Conservation (phyloP, 2,888 invertebrate genomes). For the Papilio protenor region DNA sequence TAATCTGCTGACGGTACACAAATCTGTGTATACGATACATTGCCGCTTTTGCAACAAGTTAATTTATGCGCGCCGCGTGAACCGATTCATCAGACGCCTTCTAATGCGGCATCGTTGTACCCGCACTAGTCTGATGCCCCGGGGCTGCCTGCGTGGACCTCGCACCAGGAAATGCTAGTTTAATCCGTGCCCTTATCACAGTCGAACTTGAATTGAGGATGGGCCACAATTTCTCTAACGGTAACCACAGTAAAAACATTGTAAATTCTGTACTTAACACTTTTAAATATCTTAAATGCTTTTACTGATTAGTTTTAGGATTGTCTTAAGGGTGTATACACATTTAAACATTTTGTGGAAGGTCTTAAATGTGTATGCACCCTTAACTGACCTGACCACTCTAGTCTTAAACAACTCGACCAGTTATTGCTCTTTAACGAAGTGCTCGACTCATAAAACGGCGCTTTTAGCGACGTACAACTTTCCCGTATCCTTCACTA, state of each 20-base stretch:
- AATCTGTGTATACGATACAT: slow-evolving; percentile 56
- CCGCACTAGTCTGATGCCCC: slow-evolving; percentile 44
- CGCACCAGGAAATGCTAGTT: slow-evolving; percentile 38
- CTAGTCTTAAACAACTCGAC: neutral
- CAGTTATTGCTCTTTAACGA: slow-evolving; percentile 14
- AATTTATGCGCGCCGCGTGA: slow-evolving; percentile 67
- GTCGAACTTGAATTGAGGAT: slow-evolving; percentile 6
- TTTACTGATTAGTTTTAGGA: no score
- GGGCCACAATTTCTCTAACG: neutral
- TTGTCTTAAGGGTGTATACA: no score
- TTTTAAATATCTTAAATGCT: no score
- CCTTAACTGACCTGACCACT: neutral
- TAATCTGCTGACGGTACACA: slow-evolving; percentile 53
- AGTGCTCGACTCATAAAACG: slow-evolving; percentile 7
- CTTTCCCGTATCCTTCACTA: slow-evolving; percentile 15
- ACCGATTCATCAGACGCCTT: slow-evolving; percentile 59
- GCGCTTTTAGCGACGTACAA: neutral
- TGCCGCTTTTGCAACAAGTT: slow-evolving; percentile 65
- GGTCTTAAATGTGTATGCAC: neutral
- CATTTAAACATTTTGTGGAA: no score
- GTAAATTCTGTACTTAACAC: neutral
- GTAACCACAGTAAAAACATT: neutral
- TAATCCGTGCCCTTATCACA: slow-evolving; percentile 21
- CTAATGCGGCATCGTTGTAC: slow-evolving; percentile 51
- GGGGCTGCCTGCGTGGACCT: slow-evolving; percentile 40